Percentiles rank a stretch among this genome's conserved stretches.
Conservation (phyloP, 64 coral and sea anemone genomes). For the Porites australiensis region DNA sequence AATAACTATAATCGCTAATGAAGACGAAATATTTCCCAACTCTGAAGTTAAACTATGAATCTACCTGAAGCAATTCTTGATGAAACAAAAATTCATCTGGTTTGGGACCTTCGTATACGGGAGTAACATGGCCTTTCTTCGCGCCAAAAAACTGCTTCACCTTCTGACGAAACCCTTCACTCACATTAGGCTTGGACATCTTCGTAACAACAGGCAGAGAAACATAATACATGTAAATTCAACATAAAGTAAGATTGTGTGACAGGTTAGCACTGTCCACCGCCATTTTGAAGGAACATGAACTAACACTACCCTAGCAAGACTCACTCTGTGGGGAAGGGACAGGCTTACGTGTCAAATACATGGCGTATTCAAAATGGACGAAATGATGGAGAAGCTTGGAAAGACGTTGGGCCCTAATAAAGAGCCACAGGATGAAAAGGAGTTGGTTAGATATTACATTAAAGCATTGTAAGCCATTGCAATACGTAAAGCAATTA, state of each 20-base stretch:
- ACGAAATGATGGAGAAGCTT: conserved; percentile 16
- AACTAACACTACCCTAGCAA: not conserved
- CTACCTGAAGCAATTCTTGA: conserved; percentile 73
- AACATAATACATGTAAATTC: not conserved
- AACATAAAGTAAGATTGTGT: not conserved
- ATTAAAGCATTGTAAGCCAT: conserved; percentile 64
- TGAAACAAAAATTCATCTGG: conserved; percentile 61
- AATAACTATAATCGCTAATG: no score
- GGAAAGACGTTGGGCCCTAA: not conserved
- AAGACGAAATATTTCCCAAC: no score
- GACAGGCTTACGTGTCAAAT: not conserved
- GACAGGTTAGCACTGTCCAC: not conserved
- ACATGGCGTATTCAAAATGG: conserved; percentile 3
- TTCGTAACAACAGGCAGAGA: not conserved
- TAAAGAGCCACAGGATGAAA: conserved; percentile 57
- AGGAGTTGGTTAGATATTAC: conserved; percentile 53
- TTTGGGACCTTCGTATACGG: conserved; percentile 61
- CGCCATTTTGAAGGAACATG: conserved; percentile 40
- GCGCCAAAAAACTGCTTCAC: conserved; percentile 78
- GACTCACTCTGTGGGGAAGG: not conserved
- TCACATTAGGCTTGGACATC: conserved; percentile 52
- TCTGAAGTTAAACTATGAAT: not conserved
- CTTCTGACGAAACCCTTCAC: conserved; percentile 62
- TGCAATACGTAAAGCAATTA: not conserved
- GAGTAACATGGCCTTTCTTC: conserved; percentile 61